These are phyloP conservation scores for Acromyrmex echinatior DNA, from an alignment of 1,140 invertebrate species.

Conservation along the genomic window DNA sequence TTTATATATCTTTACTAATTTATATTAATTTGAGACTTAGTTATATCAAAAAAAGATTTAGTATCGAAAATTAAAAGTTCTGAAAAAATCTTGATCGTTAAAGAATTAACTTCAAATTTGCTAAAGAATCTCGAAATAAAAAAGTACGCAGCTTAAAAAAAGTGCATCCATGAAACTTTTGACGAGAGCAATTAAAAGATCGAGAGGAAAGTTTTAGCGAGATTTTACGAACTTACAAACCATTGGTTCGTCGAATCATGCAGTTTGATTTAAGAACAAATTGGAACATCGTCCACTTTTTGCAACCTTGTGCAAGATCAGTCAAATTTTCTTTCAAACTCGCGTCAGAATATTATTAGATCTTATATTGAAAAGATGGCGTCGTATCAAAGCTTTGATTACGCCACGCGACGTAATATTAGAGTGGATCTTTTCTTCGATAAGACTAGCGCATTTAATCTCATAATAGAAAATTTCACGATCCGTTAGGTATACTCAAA, in stretches of 20 bases:
- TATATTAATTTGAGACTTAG: background rate
- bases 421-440: constrained; percentile 4
- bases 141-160: background rate
- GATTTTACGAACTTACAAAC: constrained; percentile 28
- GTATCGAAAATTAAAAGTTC: background rate
- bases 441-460: constrained; percentile 50
- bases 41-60: background rate
- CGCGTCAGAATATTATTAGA: background rate
- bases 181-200: constrained; percentile 44
- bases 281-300: constrained; percentile 18
- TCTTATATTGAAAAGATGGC: constrained; percentile 25
- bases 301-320: constrained; percentile 6
- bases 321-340: background rate
- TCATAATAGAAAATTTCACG: constrained; percentile 60
- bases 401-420: constrained; percentile 29
- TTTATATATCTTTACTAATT: no score
- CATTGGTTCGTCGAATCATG: constrained; percentile 34
- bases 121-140: background rate
- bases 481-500: constrained; percentile 52
- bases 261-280: constrained; percentile 24
- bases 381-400: constrained; percentile 24
- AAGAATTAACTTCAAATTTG: constrained; percentile 24
- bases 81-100: constrained; percentile 8
- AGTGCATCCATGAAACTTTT: constrained; percentile 43
- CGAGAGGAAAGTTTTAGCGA: constrained; percentile 41